A percentile compares a stretch with the other conserved stretches of the same genome.
These are phyloP conservation scores for Acinonyx jubatus DNA, from an alignment of 2,113 vertebrate genomes.

Conservation along the genomic window DNA sequence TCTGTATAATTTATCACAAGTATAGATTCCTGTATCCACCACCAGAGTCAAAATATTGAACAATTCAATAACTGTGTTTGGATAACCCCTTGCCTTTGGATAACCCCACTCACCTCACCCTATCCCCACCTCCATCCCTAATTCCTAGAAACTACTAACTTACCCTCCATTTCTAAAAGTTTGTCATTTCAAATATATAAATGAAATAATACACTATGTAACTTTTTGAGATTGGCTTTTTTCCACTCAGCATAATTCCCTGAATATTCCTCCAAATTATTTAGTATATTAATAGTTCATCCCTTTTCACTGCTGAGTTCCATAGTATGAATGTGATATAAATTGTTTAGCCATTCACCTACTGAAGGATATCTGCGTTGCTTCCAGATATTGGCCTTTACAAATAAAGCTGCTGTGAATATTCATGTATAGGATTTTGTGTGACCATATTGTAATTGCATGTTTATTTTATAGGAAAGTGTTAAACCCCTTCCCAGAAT, in stretches of 20 bases:
- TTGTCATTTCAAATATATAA: background rate
- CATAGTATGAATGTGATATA: background rate
- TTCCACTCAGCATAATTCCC: background rate
- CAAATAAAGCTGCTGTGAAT: constrained; percentile 6
- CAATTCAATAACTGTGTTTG: background rate
- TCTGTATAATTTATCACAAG: background rate
- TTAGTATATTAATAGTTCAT: background rate
- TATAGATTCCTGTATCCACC: background rate
- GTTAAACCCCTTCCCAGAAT: background rate
- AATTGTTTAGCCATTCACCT: background rate
- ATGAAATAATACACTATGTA: background rate
- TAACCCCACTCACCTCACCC: background rate
- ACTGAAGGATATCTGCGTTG: background rate
- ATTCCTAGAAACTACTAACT: background rate
- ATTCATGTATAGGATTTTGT: background rate
- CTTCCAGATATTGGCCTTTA: background rate
- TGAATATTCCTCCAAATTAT: background rate
- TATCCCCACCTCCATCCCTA: background rate
- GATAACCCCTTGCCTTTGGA: background rate
- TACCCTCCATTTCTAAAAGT: constrained; percentile 10
- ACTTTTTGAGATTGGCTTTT: background rate
- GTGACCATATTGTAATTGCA: background rate
- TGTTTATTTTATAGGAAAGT: background rate
- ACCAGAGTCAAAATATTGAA: background rate
- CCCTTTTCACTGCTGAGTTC: background rate